phyloP scores from a whole-genome alignment of 2,113 vertebrate species.

The Archilochus colubris region DNA sequence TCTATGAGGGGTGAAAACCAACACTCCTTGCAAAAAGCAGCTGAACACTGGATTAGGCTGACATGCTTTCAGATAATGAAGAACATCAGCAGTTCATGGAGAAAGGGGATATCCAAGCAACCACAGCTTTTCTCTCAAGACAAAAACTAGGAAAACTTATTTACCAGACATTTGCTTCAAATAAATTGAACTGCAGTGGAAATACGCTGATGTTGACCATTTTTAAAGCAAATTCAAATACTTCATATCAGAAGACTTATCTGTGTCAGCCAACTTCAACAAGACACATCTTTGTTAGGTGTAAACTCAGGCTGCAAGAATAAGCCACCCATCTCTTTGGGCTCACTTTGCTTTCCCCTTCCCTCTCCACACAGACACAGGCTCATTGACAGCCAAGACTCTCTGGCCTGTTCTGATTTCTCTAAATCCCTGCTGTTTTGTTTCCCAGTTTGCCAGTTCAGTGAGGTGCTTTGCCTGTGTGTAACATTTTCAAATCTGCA shows the following conservation, averaged over 20 bases:
- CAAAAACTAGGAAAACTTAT: not conserved
- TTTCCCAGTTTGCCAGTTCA: not conserved
- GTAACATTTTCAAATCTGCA: not conserved
- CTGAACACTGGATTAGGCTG: not conserved
- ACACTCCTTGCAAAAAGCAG: not conserved
- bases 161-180: not conserved
- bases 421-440: not conserved
- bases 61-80: not conserved
- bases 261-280: not conserved
- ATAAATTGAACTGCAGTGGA: not conserved
- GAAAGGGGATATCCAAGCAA: not conserved
- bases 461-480: not conserved
- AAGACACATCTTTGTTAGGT: not conserved
- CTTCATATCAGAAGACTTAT: not conserved
- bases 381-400: not conserved
- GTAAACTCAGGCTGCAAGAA: not conserved
- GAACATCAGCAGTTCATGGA: not conserved
- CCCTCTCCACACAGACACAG: not conserved
- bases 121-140: not conserved
- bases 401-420: not conserved
- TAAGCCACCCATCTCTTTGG: not conserved
- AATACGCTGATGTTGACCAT: not conserved
- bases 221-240: not conserved
- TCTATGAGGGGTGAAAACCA: accelerated
- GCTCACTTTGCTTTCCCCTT: not conserved